A percentile compares a stretch with the other conserved stretches of the same genome.
Evolutionary conservation across 64 coral and sea anemone genomes (phyloP).

Genomic region (Montipora efflorescens): DNA sequence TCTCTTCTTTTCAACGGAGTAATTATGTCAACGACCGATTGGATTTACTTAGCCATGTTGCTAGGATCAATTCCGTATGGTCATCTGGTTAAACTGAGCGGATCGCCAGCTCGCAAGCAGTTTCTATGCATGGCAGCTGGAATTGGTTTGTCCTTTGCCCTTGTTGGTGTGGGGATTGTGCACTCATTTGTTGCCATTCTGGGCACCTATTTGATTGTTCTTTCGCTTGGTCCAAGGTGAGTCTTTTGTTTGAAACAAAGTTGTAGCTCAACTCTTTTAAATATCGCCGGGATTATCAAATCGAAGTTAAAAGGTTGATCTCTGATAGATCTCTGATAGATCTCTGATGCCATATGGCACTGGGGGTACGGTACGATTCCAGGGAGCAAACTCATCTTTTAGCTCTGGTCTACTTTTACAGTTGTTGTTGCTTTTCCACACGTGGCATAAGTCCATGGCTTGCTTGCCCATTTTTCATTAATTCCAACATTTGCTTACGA

Average conservation of each 20-base stretch:
- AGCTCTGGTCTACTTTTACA: too few species aligned
- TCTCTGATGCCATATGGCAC: too few species aligned
- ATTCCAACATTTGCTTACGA: too few species aligned
- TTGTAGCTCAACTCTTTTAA: background rate
- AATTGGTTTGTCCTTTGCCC: constrained; percentile 54
- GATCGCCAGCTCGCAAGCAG: constrained; percentile 86
- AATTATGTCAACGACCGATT: constrained; percentile 89
- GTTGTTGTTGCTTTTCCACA: too few species aligned
- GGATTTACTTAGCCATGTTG: constrained; percentile 84
- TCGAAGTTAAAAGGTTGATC: too few species aligned
- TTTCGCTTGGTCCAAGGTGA: constrained; percentile 77
- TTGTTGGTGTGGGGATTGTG: constrained; percentile 77
- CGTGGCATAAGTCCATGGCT: too few species aligned
- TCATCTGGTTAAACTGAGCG: constrained; percentile 86
- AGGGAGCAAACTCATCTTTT: too few species aligned
- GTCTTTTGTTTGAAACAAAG: background rate
- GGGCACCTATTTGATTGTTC: constrained; percentile 82
- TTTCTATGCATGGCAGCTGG: constrained; percentile 75
- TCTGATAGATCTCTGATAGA: too few species aligned
- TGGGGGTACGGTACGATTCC: too few species aligned
- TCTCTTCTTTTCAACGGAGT: background rate
- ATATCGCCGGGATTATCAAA: too few species aligned
- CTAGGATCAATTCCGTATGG: constrained; percentile 89
- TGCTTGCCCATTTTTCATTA: too few species aligned
- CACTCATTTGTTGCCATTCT: constrained; percentile 78